These are phyloP conservation scores for Vollenhovia emeryi DNA, from an alignment of 1,140 invertebrate species.

Conservation along the genomic window DNA sequence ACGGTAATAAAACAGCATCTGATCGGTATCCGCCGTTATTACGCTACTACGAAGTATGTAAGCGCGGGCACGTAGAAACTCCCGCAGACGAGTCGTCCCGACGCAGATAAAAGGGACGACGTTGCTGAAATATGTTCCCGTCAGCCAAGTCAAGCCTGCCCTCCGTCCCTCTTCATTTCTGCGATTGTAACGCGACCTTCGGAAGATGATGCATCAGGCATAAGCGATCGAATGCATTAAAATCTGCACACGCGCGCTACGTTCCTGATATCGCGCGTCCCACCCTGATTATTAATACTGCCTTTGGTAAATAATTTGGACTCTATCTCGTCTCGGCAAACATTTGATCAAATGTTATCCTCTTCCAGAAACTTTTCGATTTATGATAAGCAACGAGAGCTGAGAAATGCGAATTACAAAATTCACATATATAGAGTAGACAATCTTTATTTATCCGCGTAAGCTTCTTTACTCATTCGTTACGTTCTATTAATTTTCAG, in stretches of 20 bases:
- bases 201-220: neutral
- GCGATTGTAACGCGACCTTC: neutral
- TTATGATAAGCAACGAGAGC: neutral
- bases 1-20: conserved; percentile 73
- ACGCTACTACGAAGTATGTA: conserved; percentile 61
- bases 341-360: neutral
- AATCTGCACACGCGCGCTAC: neutral
- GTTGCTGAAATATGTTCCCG: neutral
- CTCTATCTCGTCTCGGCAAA: neutral
- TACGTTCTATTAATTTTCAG: too few relatives aligned
- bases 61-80: conserved; percentile 40
- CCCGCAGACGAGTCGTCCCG: neutral
- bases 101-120: neutral
- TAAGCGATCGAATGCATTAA: neutral
- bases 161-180: neutral
- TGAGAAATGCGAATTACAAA: neutral
- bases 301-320: neutral
- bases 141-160: neutral
- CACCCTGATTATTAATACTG: conserved; percentile 6
- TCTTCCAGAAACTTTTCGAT: neutral
- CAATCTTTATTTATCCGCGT: neutral
- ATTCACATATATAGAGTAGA: neutral
- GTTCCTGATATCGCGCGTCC: neutral
- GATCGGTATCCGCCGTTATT: conserved; percentile 73
- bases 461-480: too few relatives aligned